These are phyloP conservation scores for Neotoma lepida DNA, from an alignment of 2,113 vertebrate genomes.

Conservation along the genomic window DNA sequence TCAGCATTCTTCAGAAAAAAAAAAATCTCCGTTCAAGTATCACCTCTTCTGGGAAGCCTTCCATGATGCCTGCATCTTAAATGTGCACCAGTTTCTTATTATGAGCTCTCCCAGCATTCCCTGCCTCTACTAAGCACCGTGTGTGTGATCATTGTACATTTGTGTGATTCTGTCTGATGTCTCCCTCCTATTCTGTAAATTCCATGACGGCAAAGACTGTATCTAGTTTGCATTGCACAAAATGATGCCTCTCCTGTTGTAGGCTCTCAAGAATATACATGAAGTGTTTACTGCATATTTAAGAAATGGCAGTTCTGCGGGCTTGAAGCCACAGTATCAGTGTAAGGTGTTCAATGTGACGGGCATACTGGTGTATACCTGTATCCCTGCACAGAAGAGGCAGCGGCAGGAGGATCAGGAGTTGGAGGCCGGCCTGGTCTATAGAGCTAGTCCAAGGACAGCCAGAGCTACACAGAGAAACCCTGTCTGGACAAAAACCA, in stretches of 20 bases:
- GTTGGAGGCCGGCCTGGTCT: not conserved
- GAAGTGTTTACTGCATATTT: not conserved
- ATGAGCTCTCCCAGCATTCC: not conserved
- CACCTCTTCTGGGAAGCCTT: not conserved
- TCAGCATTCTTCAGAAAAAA: not conserved
- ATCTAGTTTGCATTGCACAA: not conserved
- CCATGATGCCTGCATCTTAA: not conserved
- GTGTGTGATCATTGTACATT: not conserved
- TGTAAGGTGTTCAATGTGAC: not conserved
- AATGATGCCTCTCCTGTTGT: not conserved
- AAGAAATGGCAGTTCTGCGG: not conserved
- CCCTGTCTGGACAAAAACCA: not conserved
- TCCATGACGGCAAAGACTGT: not conserved
- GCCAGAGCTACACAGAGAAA: not conserved
- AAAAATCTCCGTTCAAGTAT: not conserved
- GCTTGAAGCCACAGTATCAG: not conserved
- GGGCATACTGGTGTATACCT: not conserved
- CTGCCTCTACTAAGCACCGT: not conserved
- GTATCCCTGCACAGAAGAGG: not conserved
- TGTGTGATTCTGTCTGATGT: not conserved
- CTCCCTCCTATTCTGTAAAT: not conserved
- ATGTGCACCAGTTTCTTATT: not conserved
- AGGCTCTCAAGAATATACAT: constrained; percentile 8
- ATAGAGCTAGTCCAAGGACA: not conserved
- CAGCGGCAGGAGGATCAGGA: not conserved